Conservation (phyloP, 2,113 vertebrate genomes). For the Callionymus lyra region DNA sequence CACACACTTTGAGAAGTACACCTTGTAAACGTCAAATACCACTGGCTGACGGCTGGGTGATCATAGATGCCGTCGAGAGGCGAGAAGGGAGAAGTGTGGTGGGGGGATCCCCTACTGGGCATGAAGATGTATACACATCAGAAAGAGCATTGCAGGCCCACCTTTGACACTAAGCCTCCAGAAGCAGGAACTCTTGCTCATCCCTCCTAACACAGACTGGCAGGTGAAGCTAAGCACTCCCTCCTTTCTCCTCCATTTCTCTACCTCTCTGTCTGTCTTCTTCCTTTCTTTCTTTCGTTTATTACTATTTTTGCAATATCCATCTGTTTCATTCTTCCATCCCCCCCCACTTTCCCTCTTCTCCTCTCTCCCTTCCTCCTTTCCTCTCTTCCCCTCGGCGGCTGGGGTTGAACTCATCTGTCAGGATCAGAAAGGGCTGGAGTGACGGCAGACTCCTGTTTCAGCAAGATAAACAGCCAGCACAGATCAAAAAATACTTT, state of each 20-base stretch:
- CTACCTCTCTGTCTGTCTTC: conserved; percentile 37
- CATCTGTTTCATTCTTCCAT: conserved; percentile 36
- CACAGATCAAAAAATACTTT: conserved; percentile 55
- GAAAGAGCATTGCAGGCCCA: conserved; percentile 55
- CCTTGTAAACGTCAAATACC: conserved; percentile 1
- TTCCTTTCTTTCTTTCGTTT: conserved; percentile 30
- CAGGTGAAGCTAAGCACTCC: conserved; percentile 62
- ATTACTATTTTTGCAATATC: conserved; percentile 42
- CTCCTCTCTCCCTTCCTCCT: conserved; percentile 11
- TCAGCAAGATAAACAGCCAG: conserved; percentile 65
- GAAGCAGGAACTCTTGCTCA: conserved; percentile 57
- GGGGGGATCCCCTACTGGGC: conserved; percentile 55
- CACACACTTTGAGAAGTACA: too few species aligned
- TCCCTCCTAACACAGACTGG: conserved; percentile 61
- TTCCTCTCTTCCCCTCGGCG: conserved; percentile 36
- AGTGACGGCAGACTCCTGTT: conserved; percentile 64
- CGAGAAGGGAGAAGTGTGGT: conserved; percentile 23
- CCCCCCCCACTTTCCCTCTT: background rate
- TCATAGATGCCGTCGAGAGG: conserved; percentile 23
- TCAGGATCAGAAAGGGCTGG: conserved; percentile 64
- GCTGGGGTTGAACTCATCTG: conserved; percentile 63
- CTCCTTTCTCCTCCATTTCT: conserved; percentile 48
- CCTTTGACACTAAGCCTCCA: conserved; percentile 67
- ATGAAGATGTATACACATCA: conserved; percentile 34
- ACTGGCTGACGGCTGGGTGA: conserved; percentile 26